phyloP scores from a whole-genome alignment of 2,797 vertebrate genomes.

The Tiaroga cobitis region DNA sequence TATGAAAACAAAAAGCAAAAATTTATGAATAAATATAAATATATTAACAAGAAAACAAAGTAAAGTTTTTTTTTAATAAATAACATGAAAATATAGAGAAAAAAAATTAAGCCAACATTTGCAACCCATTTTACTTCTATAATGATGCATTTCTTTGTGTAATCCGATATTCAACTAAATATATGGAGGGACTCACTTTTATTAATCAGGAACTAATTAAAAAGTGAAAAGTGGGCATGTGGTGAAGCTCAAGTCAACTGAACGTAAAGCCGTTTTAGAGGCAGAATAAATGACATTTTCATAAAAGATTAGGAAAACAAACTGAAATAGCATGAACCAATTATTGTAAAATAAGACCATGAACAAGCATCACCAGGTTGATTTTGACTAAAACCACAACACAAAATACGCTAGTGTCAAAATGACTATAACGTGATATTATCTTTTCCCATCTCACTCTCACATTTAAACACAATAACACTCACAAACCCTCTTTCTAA shows the following conservation, averaged over 20 bases:
- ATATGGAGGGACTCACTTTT: not conserved
- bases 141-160: not conserved
- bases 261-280: not conserved
- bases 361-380: not conserved
- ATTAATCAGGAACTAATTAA: not conserved
- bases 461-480: not conserved
- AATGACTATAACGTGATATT: not conserved
- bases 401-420: not conserved
- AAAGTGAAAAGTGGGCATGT: not conserved
- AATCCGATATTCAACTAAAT: not conserved
- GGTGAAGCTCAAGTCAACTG: not conserved
- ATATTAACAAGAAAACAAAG: not conserved
- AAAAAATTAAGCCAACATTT: not conserved
- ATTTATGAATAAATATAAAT: not conserved
- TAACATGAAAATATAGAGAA: not conserved
- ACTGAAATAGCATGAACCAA: not conserved
- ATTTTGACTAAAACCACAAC: too few species aligned
- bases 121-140: not conserved
- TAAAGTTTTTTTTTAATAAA: not conserved
- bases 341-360: not conserved
- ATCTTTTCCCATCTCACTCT: not conserved
- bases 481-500: too few species aligned
- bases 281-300: not conserved
- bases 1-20: not conserved
- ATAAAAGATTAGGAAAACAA: not conserved